Conservation (phyloP, 1,140 invertebrate species). For the Arion vulgaris region DNA sequence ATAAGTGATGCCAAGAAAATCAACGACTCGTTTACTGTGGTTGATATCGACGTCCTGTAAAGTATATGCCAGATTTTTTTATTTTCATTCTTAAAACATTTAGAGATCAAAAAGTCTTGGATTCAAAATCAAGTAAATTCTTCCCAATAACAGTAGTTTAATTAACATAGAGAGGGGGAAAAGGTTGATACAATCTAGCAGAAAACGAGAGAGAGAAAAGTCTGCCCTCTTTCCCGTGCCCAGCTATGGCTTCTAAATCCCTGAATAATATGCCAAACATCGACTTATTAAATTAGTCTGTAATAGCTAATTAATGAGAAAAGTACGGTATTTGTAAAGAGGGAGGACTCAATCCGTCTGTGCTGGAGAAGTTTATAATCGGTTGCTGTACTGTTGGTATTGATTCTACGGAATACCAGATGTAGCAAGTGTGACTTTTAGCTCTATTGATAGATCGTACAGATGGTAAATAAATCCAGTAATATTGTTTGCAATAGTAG, state of each 20-base stretch:
- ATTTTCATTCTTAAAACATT: too few relatives aligned
- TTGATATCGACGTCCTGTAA: too few relatives aligned
- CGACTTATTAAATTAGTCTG: not conserved
- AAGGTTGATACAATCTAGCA: constrained; percentile 18
- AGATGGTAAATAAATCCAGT: too few relatives aligned
- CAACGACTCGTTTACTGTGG: too few relatives aligned
- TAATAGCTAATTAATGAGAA: constrained; percentile 13
- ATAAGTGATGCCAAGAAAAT: too few relatives aligned
- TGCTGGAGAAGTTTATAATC: constrained; percentile 28
- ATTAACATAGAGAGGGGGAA: not conserved
- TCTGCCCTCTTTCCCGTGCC: not conserved
- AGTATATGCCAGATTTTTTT: too few relatives aligned
- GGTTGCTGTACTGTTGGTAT: constrained; percentile 40
- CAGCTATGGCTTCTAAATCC: not conserved
- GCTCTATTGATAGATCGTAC: not conserved
- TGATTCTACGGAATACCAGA: not conserved
- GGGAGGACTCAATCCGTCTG: constrained; percentile 13
- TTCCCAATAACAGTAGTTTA: constrained; percentile 20
- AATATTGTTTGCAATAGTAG: too few relatives aligned
- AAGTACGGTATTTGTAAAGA: not conserved
- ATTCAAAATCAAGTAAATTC: too few relatives aligned
- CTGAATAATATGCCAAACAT: constrained; percentile 16
- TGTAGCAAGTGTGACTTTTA: not conserved
- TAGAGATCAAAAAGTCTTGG: too few relatives aligned
- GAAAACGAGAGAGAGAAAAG: not conserved